Base-by-base conservation (phyloP, 2,888 invertebrate species). In the Brenthis daphne region DNA sequence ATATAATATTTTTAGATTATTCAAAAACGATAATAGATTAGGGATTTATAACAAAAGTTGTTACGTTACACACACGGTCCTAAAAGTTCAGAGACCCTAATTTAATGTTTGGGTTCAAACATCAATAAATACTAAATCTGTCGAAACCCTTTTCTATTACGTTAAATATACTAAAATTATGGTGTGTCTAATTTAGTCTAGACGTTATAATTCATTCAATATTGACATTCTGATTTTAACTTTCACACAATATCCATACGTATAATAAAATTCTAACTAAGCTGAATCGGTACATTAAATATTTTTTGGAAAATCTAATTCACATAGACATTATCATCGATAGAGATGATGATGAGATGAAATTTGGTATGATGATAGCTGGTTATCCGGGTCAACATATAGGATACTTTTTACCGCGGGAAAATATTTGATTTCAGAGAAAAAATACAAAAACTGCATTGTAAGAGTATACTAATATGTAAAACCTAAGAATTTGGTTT, bases 71-170 rank as follows among this genome's bases (percentile, higher is more conserved):
- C 13, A 55, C 37, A 65, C 50, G 14, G 20, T 33, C 50, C 57
- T 47, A 57, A 65, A 65, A 65, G 48, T 65, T 65, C 47, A 33
- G 8, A 47, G 37, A 65, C 37, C 43, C 50, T 33, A 53, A 54
- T 65, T 48, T 57, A 65, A 65, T 57, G 50, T 48, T 65, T 65
- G 64, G 56, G 16, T 50, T 33, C 56, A 48, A 65, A 65, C 37
- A 50, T 54, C 50, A 33, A 65, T 65, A 65, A 65, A 57, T 56
- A 56, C 50, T 54, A 57, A 63, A 56, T 65, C 29, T 57, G 64
- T 48, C 56, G 64, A n/a, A 16, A 48, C 37, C 57, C 64, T 65
- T 65, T 56, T 65, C 55, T 65, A 65, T 65, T 50, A 57, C 24
- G 47, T 6, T 50, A 56, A 33, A 56, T 50, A 14, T 33, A 11